These are phyloP conservation scores for Tenebrosternarchus preto DNA, from an alignment of 2,113 vertebrate species.

Conservation along the genomic window DNA sequence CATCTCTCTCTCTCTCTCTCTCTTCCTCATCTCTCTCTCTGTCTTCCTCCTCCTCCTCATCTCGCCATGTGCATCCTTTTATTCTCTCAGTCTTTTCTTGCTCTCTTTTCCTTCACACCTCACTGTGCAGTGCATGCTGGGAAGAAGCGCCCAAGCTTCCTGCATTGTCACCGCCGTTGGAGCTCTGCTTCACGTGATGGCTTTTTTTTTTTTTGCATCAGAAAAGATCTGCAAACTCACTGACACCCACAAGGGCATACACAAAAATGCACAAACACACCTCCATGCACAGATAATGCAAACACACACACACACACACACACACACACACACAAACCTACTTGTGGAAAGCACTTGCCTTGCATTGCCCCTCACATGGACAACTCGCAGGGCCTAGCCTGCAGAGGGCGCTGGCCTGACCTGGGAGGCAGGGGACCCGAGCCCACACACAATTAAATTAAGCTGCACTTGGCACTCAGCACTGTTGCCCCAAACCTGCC, in stretches of 20 bases:
- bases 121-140: background rate
- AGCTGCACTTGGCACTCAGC: slow-evolving; percentile 47
- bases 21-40: slow-evolving; percentile 1
- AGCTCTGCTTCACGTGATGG: background rate
- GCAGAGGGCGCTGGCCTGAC: slow-evolving; percentile 24
- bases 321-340: slow-evolving; percentile 12
- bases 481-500: slow-evolving; percentile 38
- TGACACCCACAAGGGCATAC: background rate
- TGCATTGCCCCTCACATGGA: too few species aligned
- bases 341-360: background rate
- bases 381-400: background rate
- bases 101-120: background rate
- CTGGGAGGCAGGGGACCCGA: slow-evolving; percentile 35
- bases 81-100: background rate
- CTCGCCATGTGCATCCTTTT: slow-evolving; percentile 13
- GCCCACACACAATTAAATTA: slow-evolving; percentile 60
- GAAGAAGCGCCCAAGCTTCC: background rate
- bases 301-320: background rate
- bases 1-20: background rate
- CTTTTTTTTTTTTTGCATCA: background rate
- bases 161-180: background rate
- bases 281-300: background rate
- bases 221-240: background rate
- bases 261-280: background rate
- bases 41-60: background rate